Conservation (phyloP, 2,797 vertebrate species). For the Rachycentron canadum region DNA sequence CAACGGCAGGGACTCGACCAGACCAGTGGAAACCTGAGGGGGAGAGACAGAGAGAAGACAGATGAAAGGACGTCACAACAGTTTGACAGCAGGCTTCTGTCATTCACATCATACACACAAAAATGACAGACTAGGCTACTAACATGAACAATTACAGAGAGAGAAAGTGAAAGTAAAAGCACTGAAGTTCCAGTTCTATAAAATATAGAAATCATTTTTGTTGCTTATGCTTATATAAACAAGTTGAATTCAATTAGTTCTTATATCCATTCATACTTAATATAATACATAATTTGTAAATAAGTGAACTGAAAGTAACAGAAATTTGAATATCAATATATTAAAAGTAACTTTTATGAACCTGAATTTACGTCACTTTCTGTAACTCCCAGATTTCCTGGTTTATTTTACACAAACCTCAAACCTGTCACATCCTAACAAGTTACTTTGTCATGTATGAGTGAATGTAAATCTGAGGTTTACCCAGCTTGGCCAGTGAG, state of each 20-base stretch:
- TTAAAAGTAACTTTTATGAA: background rate
- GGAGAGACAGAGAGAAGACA: conserved; percentile 8
- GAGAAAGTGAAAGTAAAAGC: background rate
- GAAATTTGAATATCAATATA: background rate
- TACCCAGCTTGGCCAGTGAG: conserved; percentile 90
- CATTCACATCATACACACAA: background rate
- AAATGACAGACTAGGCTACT: background rate
- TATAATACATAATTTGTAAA: too few relatives aligned
- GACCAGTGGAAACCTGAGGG: conserved; percentile 87
- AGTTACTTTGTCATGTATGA: background rate
- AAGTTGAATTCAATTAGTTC: background rate
- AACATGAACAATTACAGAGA: background rate
- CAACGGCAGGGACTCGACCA: conserved; percentile 85
- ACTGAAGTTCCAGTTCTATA: background rate
- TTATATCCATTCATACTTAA: too few relatives aligned
- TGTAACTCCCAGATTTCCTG: background rate
- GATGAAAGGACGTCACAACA: background rate
- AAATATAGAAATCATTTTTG: background rate
- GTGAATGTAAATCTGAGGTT: conserved; percentile 32
- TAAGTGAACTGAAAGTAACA: background rate
- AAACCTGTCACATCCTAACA: background rate
- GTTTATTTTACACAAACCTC: background rate
- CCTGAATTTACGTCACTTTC: background rate
- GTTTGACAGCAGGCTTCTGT: too few relatives aligned
- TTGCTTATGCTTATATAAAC: background rate